Percentiles rank a stretch among this genome's conserved stretches.
Evolutionary conservation across 2,113 vertebrate genomes (phyloP).

Genomic region (Phylloscopus whistleri): DNA sequence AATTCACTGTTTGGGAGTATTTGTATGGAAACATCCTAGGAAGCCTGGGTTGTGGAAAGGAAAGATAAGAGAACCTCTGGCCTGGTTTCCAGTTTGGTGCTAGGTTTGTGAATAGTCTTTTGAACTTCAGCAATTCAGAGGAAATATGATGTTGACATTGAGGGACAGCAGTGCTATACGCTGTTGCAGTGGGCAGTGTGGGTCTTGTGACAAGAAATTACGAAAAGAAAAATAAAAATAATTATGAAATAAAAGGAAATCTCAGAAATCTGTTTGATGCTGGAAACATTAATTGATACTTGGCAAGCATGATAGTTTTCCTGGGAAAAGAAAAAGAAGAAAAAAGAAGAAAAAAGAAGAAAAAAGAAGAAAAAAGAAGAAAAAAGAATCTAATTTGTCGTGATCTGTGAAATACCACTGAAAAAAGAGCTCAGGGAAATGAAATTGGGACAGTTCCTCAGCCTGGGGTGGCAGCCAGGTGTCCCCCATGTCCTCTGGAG

Average conservation of each 20-base stretch:
- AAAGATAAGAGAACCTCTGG: background rate
- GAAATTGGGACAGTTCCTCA: background rate
- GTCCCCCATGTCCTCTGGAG: background rate
- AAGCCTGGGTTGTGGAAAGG: background rate
- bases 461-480: background rate
- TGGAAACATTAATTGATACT: background rate
- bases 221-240: background rate
- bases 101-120: background rate
- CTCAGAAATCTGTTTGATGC: background rate
- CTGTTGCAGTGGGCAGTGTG: rapidly evolving
- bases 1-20: background rate
- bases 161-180: background rate
- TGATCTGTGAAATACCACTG: background rate
- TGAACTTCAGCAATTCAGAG: background rate
- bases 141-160: background rate
- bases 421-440: background rate
- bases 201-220: background rate
- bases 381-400: background rate
- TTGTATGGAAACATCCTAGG: background rate
- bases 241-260: background rate
- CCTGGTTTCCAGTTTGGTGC: background rate
- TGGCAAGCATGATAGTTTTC: background rate
- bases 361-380: background rate
- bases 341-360: background rate
- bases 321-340: no score